Evolutionary conservation across 1,140 invertebrate genomes (phyloP), one percentile per base, ranked within the genome.

Genomic region (Polypedilum vanderplanki): DNA sequence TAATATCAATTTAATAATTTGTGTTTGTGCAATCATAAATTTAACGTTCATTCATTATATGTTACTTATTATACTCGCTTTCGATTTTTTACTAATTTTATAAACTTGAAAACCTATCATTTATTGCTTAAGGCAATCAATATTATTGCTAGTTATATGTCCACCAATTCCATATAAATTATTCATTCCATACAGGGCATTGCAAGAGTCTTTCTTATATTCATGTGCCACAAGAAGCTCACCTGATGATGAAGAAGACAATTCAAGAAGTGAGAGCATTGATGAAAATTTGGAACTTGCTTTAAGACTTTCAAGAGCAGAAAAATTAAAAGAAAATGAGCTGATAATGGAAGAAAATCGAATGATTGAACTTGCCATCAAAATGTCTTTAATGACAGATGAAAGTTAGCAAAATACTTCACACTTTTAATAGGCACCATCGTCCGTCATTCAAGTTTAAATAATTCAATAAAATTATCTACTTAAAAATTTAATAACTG

Each of bases 281-380:
- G 65, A 70, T 70, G 65, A 70, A 10, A 70, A 70, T 70, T 4
- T 70, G 65, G 65, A 70, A 70, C 17, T 70, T 18, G 65, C 65
- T 8, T 18, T 70, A 70, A 18, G 65, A 70, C 18, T 70, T 20
- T 70, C 65, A 20, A 18, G 65, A 20, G 65, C 17, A 10, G 17
- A 70, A 10, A 70, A 70, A 12, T 17, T 70, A 4, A 70, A 22
- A 20, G 65, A 70, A 18, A 18, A 70, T 8, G 65, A 70, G 10
- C 20, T 70, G 18, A 20, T 70, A 18, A 70, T 70, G 65, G 65
- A 70, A 70, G 65, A 70, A 18, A 70, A 70, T 20, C 65, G 17
- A 18, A 70, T 70, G 65, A 18, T 70, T 70, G 65, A 70, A 12
- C 65, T 18, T 18, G 65, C 65, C 65, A 18, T 70, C 18, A 70